Conservation (phyloP, 2,113 vertebrate species). For the Bucco capensis region DNA sequence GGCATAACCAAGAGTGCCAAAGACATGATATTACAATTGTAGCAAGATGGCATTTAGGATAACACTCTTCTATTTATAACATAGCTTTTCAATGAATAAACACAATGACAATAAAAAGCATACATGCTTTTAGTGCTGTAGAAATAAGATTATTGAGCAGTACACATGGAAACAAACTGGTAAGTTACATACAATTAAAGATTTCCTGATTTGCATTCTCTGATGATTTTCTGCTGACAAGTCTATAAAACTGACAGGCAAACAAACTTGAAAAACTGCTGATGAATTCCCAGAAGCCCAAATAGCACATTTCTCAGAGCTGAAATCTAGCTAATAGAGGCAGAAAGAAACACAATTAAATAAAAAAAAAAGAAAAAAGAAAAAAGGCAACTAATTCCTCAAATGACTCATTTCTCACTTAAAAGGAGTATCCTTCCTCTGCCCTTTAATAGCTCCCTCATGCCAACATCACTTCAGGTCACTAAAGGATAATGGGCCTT, state of each 20-base stretch:
- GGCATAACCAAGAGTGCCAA: background rate
- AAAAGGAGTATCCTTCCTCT: background rate
- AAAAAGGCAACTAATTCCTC: background rate
- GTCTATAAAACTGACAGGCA: background rate
- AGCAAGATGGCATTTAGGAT: background rate
- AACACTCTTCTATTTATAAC: background rate
- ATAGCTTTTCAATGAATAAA: background rate
- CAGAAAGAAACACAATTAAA: background rate
- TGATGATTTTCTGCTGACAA: conserved; percentile 14
- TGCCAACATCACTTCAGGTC: background rate
- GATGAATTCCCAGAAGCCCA: background rate
- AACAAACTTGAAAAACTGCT: background rate
- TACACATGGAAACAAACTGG: background rate
- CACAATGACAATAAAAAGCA: background rate
- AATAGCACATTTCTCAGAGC: background rate
- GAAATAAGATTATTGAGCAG: background rate
- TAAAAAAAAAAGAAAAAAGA: background rate
- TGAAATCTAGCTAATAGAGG: background rate
- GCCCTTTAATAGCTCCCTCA: background rate
- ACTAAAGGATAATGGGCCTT: background rate
- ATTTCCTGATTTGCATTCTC: background rate
- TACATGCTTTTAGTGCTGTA: background rate
- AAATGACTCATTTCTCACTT: conserved; percentile 9
- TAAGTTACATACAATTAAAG: conserved; percentile 5
- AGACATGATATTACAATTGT: background rate